Evolutionary conservation across 2,888 invertebrate genomes (phyloP), one percentile per base, ranked within the genome.

Genomic region (Drosophila anceps): DNA sequence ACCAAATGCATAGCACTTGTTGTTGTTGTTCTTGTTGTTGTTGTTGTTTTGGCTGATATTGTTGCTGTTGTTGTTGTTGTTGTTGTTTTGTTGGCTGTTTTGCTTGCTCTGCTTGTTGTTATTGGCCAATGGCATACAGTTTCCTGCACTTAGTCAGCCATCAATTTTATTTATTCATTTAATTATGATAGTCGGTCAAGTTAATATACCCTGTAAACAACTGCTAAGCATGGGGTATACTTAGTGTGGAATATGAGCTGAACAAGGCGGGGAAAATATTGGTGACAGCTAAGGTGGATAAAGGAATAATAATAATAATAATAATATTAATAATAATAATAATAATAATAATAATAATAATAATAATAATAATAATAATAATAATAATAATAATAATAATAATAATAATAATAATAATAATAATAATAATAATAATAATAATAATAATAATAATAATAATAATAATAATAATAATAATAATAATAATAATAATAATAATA

Each of bases 141-240:
- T 66, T 41, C 33, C 61, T 67, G 58, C 62, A 63, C 39, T 69
- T 55, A 65, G 35, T 48, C 54, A 54, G 59, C 53, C 70, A 74
- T 54, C 48, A 46, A 35, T 54, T 41, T 68, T 69, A 68, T 76
- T 77, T 70, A 57, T 69, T 67, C 58, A 71, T 54, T 70, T 53
- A 61, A 60, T 79, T 55, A 53, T 60, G 37, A 61, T 39, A 55
- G 69, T 59, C 58, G 53, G 43, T 13, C 57, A 50, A 67, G 24
- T 39, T 57, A 57, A 41, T n/a, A 15, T 59, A 51, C 43, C 7
- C 13, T 24, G 29, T 20, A 54, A 53, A 37, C 31, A 29, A 5
- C 15, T 20, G 18, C 0, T 24, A 6, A 2, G 13, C 18, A 24
- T 33, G 12, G 20, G 43, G 57, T n/a, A 12, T 31, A 41, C 41